Base-by-base conservation (phyloP, 2,888 invertebrate species). In the Chorisops tibialis region DNA sequence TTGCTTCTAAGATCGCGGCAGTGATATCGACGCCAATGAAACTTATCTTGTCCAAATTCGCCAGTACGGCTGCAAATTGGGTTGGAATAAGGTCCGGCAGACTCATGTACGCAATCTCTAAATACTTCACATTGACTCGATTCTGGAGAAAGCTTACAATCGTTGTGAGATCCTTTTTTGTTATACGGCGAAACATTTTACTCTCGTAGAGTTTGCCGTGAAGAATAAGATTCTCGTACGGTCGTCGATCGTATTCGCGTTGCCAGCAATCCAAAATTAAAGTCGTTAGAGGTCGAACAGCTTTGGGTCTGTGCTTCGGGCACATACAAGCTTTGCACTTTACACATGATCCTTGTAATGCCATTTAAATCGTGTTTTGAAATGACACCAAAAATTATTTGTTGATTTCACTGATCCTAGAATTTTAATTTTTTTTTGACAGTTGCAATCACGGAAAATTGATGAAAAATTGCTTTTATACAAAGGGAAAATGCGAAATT, bases 241-340 rank as follows among this genome's bases (percentile, higher is more conserved):
- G 78, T 1, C 74, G 68, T 30, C 63, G 56, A 51, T 73, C 74
- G 56, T 74, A 75, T 68, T 75, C 75, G 6, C 74, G 70, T 66
- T 76, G 76, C 78, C 77, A 78, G 52, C 74, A 75, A 18, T 72
- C 69, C 2, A 78, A 66, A 51, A 78, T 65, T 16, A 74, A 54
- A 0, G 64, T 5, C 0, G 68, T 68, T 16, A 73, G 43, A 4
- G 18, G 19, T 18, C 54, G 59, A 18, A 47, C n/a, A 6, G 54
- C 38, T 39, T 63, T 59, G 2, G 38, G 37, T 50, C 54, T 38
- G 14, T 65, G 65, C 5, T 49, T 22, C 24, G 11, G 35, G 35
- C 65, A 65, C 38, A 19, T 30, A 39, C 65, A 65, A 16, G 59
- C 35, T 19, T 61, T 50, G 9, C 5, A 9, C 30, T 9, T 5